phyloP scores from a whole-genome alignment of 2,113 vertebrate species.

The Crypturellus undulatus region DNA sequence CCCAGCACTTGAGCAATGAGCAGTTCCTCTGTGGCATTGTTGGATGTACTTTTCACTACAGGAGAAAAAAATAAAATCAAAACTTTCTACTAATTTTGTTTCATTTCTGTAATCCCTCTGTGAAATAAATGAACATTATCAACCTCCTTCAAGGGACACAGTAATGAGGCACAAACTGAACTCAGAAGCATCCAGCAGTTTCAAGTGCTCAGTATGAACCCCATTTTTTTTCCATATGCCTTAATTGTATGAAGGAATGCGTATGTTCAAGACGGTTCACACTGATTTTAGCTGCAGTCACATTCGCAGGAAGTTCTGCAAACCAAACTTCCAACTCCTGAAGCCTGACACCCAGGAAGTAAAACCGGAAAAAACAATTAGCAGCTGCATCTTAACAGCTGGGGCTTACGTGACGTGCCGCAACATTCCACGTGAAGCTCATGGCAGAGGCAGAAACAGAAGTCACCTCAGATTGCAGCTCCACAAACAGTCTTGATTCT shows the following conservation, averaged over 20 bases:
- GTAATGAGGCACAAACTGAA: background rate
- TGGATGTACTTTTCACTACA: background rate
- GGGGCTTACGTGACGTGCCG: background rate
- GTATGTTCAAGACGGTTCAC: background rate
- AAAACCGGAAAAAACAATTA: slow-evolving; percentile 33
- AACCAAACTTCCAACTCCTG: slow-evolving; percentile 11
- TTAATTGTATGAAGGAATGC: background rate
- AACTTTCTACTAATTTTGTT: background rate
- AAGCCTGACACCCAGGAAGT: slow-evolving; percentile 17
- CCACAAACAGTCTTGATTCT: background rate
- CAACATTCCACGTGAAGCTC: background rate
- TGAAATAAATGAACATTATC: background rate
- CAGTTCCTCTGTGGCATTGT: background rate
- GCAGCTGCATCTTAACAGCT: slow-evolving; percentile 42
- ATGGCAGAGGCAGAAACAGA: slow-evolving; percentile 6
- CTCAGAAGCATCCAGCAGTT: background rate
- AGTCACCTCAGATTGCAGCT: background rate
- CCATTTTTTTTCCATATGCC: background rate
- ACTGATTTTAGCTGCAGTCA: background rate
- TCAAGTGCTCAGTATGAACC: background rate
- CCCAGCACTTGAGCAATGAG: background rate
- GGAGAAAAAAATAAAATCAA: background rate
- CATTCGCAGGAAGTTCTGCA: fast-evolving
- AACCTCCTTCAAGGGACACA: background rate
- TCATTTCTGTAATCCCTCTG: background rate